Base-by-base conservation (phyloP, 2,113 vertebrate genomes). In the Caranx melampygus region DNA sequence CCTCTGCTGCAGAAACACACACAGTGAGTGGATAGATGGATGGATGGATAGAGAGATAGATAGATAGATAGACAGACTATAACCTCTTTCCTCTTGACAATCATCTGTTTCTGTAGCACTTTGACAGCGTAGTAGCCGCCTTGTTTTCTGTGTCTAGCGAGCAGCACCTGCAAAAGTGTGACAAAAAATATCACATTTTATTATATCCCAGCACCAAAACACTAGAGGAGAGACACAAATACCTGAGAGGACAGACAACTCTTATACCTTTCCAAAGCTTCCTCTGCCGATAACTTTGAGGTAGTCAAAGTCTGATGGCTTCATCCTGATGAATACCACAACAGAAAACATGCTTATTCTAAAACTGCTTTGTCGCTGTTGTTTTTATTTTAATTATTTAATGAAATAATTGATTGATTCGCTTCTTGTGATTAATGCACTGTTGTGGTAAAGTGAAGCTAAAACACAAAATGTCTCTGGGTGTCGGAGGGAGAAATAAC, bases 251-350 rank as follows among this genome's bases (percentile, higher is more conserved):
- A 45, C 11, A 61, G 12, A 14, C 37, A 8, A 10, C 11, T 7
- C 64, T 44, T 81, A 26, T 26, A 96, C 95, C 93, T 95, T 94
- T 84, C 95, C 94, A 89, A 96, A 96, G 79, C 93, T 96, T 83
- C 95, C 95, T 64, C 90, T 94, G 51, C 95, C 95, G 5, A 96
- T 95, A 57, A 96, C 88, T 84, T 93, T 95, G 75, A 96, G 88
- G 81, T 95, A 95, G 68, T 95, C 88, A 75, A 96, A 95, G 81
- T 96, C 95, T 71, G 94, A 92, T 0, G 94, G 94, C 49, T 93
- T 95, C 72, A 91, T 91, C 80, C 95, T 96, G 75, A 26, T 81
- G 21, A 37, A 78, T 37, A 34, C 16, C 68, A 42, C 0, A 3
- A 57, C 6, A 63, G 21, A 67, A 64, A 42, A 18, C n/a, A 31